Evolutionary conservation across 2,113 vertebrate genomes (phyloP).

Genomic region (Dissostichus mawsoni): DNA sequence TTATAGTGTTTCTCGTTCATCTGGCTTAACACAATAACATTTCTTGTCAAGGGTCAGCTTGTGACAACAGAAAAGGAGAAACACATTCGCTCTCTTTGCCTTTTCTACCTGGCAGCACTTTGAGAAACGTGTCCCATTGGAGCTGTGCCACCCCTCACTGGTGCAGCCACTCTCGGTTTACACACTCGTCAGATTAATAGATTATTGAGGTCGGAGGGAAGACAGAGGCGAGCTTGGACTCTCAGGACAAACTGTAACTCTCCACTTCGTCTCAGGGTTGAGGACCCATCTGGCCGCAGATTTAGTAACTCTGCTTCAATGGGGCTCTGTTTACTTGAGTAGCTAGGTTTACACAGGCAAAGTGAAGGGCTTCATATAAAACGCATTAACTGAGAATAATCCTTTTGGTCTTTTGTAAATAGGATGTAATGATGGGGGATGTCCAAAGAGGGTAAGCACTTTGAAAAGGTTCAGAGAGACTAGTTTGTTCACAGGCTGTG

Average conservation of each 20-base stretch:
- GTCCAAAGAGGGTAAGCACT: conserved; percentile 52
- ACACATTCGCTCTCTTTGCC: conserved; percentile 28
- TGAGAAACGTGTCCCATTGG: conserved; percentile 69
- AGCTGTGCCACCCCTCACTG: conserved; percentile 56
- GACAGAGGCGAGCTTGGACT: conserved; percentile 45
- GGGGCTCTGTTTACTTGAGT: conserved; percentile 68
- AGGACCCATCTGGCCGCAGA: conserved; percentile 64
- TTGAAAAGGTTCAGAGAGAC: conserved; percentile 48
- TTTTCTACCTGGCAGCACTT: conserved; percentile 61
- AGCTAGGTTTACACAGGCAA: conserved; percentile 70
- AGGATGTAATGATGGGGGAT: conserved; percentile 69
- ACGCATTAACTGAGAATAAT: conserved; percentile 70
- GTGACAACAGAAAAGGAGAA: conserved; percentile 46
- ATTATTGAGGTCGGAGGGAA: conserved; percentile 43
- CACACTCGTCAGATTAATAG: conserved; percentile 44
- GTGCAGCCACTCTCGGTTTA: conserved; percentile 58
- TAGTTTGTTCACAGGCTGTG: conserved; percentile 37
- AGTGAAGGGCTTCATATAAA: conserved; percentile 73
- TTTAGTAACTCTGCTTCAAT: conserved; percentile 68
- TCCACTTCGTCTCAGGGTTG: conserved; percentile 55
- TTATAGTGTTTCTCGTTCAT: conserved; percentile 23
- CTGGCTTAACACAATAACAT: conserved; percentile 42
- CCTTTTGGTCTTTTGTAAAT: conserved; percentile 72
- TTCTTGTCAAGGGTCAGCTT: conserved; percentile 34
- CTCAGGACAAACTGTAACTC: conserved; percentile 66